Evolutionary conservation across 2,113 vertebrate genomes (phyloP).

Genomic region (Myanophis thanlyinensis): DNA sequence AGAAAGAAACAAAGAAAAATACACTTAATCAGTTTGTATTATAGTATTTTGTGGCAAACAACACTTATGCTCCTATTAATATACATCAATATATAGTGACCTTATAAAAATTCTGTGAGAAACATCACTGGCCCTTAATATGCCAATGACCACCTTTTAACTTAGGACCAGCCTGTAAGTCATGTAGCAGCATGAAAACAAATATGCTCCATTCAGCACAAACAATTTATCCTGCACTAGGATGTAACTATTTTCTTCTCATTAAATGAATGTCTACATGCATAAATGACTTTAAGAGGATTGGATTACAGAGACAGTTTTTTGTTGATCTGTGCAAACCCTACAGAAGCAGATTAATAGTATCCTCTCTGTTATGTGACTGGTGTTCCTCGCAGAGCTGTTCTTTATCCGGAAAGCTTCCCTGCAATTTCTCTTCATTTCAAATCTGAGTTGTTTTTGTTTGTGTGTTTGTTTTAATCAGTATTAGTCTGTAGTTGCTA

Average conservation of each 20-base stretch:
- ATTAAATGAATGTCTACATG: background rate
- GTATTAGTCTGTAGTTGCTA: background rate
- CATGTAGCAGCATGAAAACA: background rate
- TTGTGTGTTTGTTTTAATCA: background rate
- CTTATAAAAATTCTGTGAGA: background rate
- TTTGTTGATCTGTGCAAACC: slow-evolving; percentile 16
- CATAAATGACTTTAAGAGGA: background rate
- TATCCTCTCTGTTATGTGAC: accelerated
- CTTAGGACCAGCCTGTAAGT: background rate
- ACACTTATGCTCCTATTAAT: background rate
- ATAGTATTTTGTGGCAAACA: no score
- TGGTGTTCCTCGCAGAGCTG: background rate
- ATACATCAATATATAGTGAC: background rate
- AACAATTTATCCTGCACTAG: background rate
- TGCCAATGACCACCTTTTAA: background rate
- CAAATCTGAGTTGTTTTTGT: background rate
- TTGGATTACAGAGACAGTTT: background rate
- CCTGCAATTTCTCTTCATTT: background rate
- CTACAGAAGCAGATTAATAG: background rate
- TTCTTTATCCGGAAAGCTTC: background rate
- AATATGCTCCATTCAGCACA: background rate
- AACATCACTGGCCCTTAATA: background rate
- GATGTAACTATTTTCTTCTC: background rate
- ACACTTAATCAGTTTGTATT: no score
- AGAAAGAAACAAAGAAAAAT: no score